These are phyloP conservation scores for Ornithorhynchus anatinus DNA, from an alignment of 2,113 vertebrate genomes.

Conservation along the genomic window DNA sequence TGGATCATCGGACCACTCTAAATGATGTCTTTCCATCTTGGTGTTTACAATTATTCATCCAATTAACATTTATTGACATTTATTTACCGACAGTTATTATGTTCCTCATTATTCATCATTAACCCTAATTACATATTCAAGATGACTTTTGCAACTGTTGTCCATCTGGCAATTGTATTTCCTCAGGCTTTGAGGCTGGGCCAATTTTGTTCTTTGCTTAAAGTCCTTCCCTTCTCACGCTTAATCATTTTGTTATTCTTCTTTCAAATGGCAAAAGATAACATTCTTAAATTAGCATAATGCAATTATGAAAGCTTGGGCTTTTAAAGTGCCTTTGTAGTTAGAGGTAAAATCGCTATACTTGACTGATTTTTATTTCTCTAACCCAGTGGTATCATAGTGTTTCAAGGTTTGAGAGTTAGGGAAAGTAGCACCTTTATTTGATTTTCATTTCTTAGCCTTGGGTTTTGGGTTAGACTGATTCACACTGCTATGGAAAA, in stretches of 20 bases:
- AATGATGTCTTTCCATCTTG: not conserved
- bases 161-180: slow-evolving; percentile 15
- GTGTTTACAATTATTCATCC: not conserved
- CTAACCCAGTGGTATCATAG: no score
- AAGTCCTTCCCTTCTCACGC: slow-evolving; percentile 2
- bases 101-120: slow-evolving; percentile 23
- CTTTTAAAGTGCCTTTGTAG: no score
- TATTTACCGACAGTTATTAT: slow-evolving; percentile 7
- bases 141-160: slow-evolving; percentile 8
- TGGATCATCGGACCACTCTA: not conserved
- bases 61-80: slow-evolving; percentile 33
- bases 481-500: not conserved
- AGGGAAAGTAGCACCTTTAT: not conserved
- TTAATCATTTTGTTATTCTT: slow-evolving; percentile 7
- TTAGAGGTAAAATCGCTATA: no score
- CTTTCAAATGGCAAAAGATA: slow-evolving; percentile 20
- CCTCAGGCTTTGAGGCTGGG: slow-evolving; percentile 1
- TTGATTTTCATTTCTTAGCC: not conserved
- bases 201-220: slow-evolving; percentile 14
- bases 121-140: slow-evolving; percentile 25
- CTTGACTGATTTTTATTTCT: no score
- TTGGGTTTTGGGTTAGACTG: not conserved
- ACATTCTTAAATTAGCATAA: no score
- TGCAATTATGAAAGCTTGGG: no score
- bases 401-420: not conserved